Conservation (phyloP, 2,797 vertebrate species). For the Anabacerthia variegaticeps region DNA sequence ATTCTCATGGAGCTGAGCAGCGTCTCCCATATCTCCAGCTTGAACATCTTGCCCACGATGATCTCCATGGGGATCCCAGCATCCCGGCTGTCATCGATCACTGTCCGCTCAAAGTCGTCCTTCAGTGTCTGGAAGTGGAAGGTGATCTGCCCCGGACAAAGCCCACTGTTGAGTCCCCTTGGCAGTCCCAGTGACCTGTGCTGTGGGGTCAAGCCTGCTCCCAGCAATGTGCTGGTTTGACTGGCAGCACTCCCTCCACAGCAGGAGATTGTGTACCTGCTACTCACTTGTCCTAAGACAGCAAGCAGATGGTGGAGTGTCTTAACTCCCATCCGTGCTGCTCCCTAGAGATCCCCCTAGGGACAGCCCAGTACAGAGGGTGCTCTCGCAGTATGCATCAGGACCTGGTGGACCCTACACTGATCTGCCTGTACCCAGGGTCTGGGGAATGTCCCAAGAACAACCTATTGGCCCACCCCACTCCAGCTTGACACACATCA, state of each 20-base stretch:
- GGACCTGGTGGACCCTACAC: neutral
- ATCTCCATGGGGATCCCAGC: conserved; percentile 85
- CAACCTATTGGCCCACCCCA: neutral
- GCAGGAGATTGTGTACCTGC: neutral
- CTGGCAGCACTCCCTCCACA: neutral
- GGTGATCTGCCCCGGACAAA: conserved; percentile 75
- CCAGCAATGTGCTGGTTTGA: neutral
- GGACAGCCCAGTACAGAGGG: neutral
- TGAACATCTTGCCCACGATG: conserved; percentile 91
- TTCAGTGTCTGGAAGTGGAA: conserved; percentile 90
- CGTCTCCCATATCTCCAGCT: conserved; percentile 90
- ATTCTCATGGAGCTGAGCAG: conserved; percentile 87
- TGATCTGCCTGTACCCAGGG: accelerated
- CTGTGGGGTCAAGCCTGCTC: neutral
- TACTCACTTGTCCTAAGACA: neutral
- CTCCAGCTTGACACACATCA: accelerated
- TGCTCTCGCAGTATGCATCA: neutral
- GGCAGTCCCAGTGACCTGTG: accelerated
- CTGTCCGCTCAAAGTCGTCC: conserved; percentile 86
- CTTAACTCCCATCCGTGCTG: neutral
- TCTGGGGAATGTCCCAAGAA: neutral
- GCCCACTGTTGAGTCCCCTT: neutral
- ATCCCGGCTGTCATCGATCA: conserved; percentile 86
- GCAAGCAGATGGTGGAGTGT: neutral
- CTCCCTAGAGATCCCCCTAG: neutral